Evolutionary conservation across 2,797 vertebrate species (phyloP), one percentile per base, ranked within the genome.

Genomic region (Huso huso): DNA sequence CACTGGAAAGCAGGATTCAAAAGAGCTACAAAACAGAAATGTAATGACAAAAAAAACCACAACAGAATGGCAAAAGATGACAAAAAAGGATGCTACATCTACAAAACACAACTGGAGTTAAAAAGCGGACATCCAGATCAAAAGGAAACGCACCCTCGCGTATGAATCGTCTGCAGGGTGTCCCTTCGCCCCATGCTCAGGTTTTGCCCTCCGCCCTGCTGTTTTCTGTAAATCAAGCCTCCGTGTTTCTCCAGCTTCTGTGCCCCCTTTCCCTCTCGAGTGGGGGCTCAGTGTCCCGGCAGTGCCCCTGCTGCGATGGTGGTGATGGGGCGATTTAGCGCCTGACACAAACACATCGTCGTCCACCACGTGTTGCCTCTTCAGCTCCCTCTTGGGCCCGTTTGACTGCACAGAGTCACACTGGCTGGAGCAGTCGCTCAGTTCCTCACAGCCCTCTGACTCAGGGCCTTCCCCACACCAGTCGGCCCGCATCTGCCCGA

Each of bases 401-500:
- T 51, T 63, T 0, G 1, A 0, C 6, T 60, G 66, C 13, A 62
- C 51, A 49, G 62, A 60, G 12, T 83, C 78, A 18, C 74, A 76
- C 0, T 67, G 78, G 63, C 67, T 72, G 51, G 74, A 83, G 63
- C 71, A 69, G 65, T 77, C 73, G 6, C 78, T 81, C 77, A 79
- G 79, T 15, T 72, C 70, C 13, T 77, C 73, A 48, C 66, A 71
- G 62, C 61, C 6, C 11, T 79, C 80, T 62, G 76, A 76, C 72
- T 85, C 85, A 62, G 83, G 78, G 63, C 84, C 81, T 68, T 93
- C 90, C 11, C 86, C 79, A 84, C 86, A 87, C 86, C 89, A 89
- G 73, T 90, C 85, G 12, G 86, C 85, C 79, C 87, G 90, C 76
- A 82, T 86, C 78, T 88, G 87, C 73, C 89, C 82, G 71, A 73